Conservation (phyloP, 2,113 vertebrate genomes). For the Colistium nudipinnis region DNA sequence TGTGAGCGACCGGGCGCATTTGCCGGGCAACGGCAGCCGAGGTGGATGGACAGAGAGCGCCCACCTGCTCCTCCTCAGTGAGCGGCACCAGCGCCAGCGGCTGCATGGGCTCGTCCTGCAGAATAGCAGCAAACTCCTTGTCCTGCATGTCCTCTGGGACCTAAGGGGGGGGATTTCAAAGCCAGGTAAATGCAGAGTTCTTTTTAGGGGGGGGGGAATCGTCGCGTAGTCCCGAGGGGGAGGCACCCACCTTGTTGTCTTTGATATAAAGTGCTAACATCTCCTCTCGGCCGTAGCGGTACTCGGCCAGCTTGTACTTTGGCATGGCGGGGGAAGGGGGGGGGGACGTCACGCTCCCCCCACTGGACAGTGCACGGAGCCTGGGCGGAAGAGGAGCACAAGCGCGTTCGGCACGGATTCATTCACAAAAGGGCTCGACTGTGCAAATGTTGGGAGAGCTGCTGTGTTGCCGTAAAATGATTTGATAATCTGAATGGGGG, state of each 20-base stretch:
- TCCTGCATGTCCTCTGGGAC: conserved; percentile 93
- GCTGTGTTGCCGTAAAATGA: conserved; percentile 22
- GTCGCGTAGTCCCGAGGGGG: background rate
- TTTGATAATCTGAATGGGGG: too few species aligned
- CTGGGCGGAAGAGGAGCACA: conserved; percentile 71
- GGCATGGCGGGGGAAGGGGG: conserved; percentile 94
- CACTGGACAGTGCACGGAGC: conserved; percentile 93
- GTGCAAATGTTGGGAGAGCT: too few species aligned
- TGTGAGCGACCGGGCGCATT: conserved; percentile 41
- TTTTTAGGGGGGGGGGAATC: too few species aligned
- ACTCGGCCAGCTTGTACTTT: conserved; percentile 96
- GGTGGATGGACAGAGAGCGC: too few species aligned
- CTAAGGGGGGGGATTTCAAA: too few species aligned
- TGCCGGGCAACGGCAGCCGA: conserved; percentile 20
- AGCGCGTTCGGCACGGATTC: too few species aligned
- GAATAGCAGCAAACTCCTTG: conserved; percentile 90
- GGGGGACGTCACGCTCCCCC: conserved; percentile 90
- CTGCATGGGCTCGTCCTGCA: conserved; percentile 91
- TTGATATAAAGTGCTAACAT: conserved; percentile 97
- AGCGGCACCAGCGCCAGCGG: conserved; percentile 90
- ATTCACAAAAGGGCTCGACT: too few species aligned
- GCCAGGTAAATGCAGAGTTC: too few species aligned
- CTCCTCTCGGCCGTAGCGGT: conserved; percentile 94
- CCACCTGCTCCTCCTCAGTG: conserved; percentile 95
- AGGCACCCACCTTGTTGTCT: conserved; percentile 87